Base-by-base conservation (phyloP, 2,797 vertebrate species). In the Intellagama lesueurii region DNA sequence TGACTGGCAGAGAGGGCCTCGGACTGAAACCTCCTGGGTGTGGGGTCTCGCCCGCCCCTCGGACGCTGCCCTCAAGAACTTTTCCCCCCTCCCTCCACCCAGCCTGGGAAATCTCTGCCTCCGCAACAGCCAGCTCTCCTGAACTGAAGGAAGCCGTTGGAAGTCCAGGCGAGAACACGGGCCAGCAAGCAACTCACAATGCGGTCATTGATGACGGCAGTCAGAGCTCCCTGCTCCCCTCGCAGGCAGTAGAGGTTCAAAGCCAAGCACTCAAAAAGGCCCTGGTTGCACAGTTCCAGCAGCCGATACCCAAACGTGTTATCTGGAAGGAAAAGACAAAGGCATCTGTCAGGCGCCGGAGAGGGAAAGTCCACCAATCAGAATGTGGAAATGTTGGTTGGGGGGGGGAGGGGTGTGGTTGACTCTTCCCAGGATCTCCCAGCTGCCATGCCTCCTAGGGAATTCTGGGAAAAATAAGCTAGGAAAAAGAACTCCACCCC, bases 221-320 rank as follows among this genome's bases (percentile, higher is more conserved):
- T 98, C 0, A 99, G 97, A 14, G 98, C 98, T n/a, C 96, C 96
- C 92, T 98, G 98, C 94, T 99, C 98, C 91, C 98, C 98, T 83
- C 98, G 96, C 84, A 99, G 95, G 89, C 98, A 99, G 96, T 98
- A 97, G 85, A 99, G 97, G 94, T 99, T 99, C 81, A 99, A 97
- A 12, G 98, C 98, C 79, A 99, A 96, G 95, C 98, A 99, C 93
- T 99, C 98, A 88, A 99, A 99, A 69, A 99, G 95, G 0, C 98
- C 98, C 94, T 98, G 98, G 95, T 98, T 99, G 92, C 98, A 99
- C 95, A 99, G 94, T 95, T 98, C 98, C 86, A 99, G 94, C 94
- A 99, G 94, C 16, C 96, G 97, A 19, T 97, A 97, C 44, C 98
- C 98, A 88, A 99, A 99, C 0, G 97, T 96, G n/a, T 98, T 97